Percentiles rank a stretch among this genome's conserved stretches.
Evolutionary conservation across 2,113 vertebrate species (phyloP).

Genomic region (Chionodraco myersi): DNA sequence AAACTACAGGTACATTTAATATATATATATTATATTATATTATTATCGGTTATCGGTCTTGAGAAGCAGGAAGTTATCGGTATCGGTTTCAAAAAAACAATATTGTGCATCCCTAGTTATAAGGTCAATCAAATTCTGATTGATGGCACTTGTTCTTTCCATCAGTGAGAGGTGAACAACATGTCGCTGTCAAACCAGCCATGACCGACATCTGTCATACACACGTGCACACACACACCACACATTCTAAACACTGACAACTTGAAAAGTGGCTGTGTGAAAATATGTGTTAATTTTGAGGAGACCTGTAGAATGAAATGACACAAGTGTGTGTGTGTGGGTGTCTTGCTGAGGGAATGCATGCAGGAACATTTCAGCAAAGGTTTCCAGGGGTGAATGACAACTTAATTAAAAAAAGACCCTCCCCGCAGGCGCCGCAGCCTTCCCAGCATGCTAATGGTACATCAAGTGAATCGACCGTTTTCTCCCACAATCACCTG

Average conservation of each 20-base stretch:
- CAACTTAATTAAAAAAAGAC: conserved; percentile 60
- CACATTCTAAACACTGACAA: neutral
- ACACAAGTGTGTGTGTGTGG: neutral
- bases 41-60: too few species aligned
- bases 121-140: conserved; percentile 23
- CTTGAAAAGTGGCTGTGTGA: conserved; percentile 13
- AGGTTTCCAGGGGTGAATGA: conserved; percentile 65
- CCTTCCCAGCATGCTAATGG: conserved; percentile 42
- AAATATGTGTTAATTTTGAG: neutral
- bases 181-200: conserved; percentile 45
- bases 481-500: conserved; percentile 39
- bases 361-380: conserved; percentile 31
- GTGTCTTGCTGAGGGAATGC: conserved; percentile 9
- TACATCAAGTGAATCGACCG: conserved; percentile 28
- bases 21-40: too few species aligned
- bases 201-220: conserved; percentile 32
- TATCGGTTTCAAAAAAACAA: too few species aligned
- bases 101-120: neutral
- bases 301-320: conserved; percentile 22
- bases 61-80: too few species aligned
- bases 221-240: neutral
- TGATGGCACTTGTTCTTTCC: conserved; percentile 32
- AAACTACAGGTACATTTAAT: too few species aligned
- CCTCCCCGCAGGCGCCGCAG: conserved; percentile 30
- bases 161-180: conserved; percentile 36